phyloP scores from a whole-genome alignment of 2,888 invertebrate genomes.

The Andricus curvator region DNA sequence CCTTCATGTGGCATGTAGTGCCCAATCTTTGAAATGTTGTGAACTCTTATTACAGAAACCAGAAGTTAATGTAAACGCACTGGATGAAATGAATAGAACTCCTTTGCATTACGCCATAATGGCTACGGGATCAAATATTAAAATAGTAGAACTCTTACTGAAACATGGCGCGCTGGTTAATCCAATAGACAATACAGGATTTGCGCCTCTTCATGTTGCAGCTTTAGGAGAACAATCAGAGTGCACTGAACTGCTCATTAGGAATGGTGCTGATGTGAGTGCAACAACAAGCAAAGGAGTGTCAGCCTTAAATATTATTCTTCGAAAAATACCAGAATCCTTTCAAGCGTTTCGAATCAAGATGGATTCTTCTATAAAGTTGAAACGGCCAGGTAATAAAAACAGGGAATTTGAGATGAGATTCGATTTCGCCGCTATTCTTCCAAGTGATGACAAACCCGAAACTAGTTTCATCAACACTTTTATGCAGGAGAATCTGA shows the following conservation, averaged over 20 bases:
- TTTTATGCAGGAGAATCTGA: slow-evolving; percentile 78
- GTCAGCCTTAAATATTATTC: slow-evolving; percentile 77
- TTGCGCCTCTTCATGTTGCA: slow-evolving; percentile 78
- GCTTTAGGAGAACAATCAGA: slow-evolving; percentile 78
- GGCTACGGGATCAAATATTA: slow-evolving; percentile 68
- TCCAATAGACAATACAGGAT: slow-evolving; percentile 74
- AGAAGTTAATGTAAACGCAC: slow-evolving; percentile 74
- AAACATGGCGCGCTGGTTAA: slow-evolving; percentile 73
- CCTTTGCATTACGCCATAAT: slow-evolving; percentile 78
- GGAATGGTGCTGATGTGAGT: slow-evolving; percentile 79
- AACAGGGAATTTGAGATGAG: slow-evolving; percentile 76
- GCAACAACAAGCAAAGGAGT: slow-evolving; percentile 77
- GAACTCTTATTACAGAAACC: slow-evolving; percentile 69
- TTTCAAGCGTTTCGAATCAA: slow-evolving; percentile 76
- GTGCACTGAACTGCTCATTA: slow-evolving; percentile 77
- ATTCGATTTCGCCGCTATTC: slow-evolving; percentile 73
- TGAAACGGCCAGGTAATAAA: slow-evolving; percentile 71
- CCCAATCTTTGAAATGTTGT: slow-evolving; percentile 59
- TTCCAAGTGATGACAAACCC: slow-evolving; percentile 73
- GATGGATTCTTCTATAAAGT: slow-evolving; percentile 74
- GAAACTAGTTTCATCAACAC: slow-evolving; percentile 78
- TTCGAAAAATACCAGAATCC: slow-evolving; percentile 78
- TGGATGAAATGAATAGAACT: slow-evolving; percentile 74
- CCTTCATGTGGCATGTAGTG: too few species aligned
- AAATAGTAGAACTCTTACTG: slow-evolving; percentile 69